phyloP scores from a whole-genome alignment of 1,140 invertebrate species.

The Ostrea denselamellosa region DNA sequence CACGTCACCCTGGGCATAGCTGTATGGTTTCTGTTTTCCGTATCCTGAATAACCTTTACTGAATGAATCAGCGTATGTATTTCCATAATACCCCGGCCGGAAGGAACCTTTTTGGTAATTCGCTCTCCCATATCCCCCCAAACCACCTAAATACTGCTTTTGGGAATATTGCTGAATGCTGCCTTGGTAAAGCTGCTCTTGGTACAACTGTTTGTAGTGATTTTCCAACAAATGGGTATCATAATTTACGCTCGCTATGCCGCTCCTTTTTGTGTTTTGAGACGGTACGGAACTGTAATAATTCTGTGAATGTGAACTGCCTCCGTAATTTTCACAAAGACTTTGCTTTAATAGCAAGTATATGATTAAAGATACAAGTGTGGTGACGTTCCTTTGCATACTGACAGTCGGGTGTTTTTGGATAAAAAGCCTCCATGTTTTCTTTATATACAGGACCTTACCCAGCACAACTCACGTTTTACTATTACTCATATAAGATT shows the following conservation, averaged over 20 bases:
- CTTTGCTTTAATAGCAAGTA: slow-evolving; percentile 1
- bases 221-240: slow-evolving; percentile 9
- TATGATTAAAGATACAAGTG: background rate
- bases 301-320: background rate
- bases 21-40: background rate
- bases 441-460: background rate
- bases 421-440: background rate
- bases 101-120: background rate
- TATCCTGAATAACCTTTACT: background rate
- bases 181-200: background rate
- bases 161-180: background rate
- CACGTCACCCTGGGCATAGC: background rate
- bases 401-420: background rate
- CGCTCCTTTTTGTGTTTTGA: background rate
- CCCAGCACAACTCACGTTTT: background rate
- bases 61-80: background rate
- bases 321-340: background rate
- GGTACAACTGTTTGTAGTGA: slow-evolving; percentile 3
- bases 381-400: background rate
- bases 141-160: background rate
- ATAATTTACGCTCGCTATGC: background rate
- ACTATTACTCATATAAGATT: background rate
- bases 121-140: background rate
- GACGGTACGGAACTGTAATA: background rate
- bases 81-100: background rate